phyloP scores from a whole-genome alignment of 2,113 vertebrate species.

The Urocitellus parryii region DNA sequence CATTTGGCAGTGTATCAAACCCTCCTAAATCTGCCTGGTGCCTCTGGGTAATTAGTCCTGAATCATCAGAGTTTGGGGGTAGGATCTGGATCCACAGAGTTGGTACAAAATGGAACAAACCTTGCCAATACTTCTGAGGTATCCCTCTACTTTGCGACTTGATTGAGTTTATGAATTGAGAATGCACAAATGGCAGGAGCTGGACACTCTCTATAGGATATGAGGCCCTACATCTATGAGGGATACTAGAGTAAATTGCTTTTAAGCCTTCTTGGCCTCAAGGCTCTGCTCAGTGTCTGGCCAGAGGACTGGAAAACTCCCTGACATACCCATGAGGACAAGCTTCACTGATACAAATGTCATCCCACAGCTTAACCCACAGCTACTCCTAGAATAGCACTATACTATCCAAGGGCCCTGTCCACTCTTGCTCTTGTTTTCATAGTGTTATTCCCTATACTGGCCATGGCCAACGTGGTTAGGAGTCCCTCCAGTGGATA shows the following conservation, averaged over 20 bases:
- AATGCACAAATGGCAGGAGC: not conserved
- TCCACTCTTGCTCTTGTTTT: accelerated
- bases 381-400: not conserved
- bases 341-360: not conserved
- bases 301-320: not conserved
- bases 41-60: not conserved
- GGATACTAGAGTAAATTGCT: accelerated
- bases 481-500: not conserved
- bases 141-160: too few relatives aligned
- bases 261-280: not conserved
- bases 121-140: not conserved
- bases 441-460: not conserved
- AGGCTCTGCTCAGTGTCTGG: not conserved
- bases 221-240: too few relatives aligned
- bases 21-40: not conserved
- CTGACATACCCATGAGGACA: not conserved
- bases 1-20: not conserved
- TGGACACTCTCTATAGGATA: accelerated
- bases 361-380: not conserved
- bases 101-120: not conserved
- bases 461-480: not conserved
- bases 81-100: not conserved
- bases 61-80: not conserved
- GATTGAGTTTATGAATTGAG: not conserved
- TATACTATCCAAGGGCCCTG: not conserved